A percentile compares a stretch with the other conserved stretches of the same genome.
These are phyloP conservation scores for Callinectes sapidus DNA, from an alignment of 2,888 invertebrate species.

Conservation along the genomic window DNA sequence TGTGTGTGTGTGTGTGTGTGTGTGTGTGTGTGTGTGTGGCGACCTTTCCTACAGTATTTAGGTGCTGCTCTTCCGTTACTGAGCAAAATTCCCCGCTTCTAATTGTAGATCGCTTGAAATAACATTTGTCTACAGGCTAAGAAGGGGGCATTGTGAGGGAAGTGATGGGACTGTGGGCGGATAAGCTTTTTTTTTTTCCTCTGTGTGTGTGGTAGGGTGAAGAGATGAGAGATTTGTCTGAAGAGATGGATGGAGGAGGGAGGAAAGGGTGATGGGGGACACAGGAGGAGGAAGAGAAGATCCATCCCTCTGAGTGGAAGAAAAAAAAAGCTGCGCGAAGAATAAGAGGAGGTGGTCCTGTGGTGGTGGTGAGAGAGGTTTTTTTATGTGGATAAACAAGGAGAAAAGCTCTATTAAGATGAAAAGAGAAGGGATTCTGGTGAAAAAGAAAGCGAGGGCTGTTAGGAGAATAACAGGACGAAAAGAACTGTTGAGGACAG, in stretches of 20 bases:
- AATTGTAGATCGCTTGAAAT: neutral
- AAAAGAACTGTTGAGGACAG: neutral
- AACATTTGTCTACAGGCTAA: neutral
- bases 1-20: neutral
- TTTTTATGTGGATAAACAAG: neutral
- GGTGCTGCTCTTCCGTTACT: neutral
- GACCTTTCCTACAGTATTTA: neutral
- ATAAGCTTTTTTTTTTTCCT: neutral
- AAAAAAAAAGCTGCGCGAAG: neutral
- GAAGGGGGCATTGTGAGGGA: neutral
- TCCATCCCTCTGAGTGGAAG: neutral
- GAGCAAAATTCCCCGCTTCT: neutral
- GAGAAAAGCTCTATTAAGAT: neutral
- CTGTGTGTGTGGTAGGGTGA: neutral
- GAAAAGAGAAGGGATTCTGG: neutral
- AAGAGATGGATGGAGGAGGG: neutral
- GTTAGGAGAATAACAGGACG: neutral
- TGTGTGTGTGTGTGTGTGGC: neutral
- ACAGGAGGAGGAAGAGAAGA: neutral
- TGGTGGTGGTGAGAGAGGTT: neutral
- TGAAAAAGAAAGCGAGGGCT: neutral
- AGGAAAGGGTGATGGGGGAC: neutral
- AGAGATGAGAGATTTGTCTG: slow-evolving; percentile 9
- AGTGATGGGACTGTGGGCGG: neutral
- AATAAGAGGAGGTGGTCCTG: neutral